These are phyloP conservation scores for Magallana gigas DNA, from an alignment of 1,140 invertebrate species.

Conservation along the genomic window DNA sequence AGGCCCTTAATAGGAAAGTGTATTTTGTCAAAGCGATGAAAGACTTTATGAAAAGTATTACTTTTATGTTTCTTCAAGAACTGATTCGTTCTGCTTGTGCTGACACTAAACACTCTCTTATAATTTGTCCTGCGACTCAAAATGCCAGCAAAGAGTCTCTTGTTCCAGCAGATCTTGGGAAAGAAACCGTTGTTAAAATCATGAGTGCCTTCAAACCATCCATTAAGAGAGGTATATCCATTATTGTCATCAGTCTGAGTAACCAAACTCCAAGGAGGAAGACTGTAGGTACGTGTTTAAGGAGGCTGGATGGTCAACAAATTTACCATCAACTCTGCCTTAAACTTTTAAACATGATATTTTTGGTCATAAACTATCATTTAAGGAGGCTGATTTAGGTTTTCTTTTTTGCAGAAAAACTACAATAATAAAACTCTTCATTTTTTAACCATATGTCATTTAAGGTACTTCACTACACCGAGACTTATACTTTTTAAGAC, in stretches of 20 bases:
- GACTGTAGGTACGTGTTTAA: background rate
- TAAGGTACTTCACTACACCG: too few relatives aligned
- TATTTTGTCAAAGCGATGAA: background rate
- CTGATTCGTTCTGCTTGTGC: background rate
- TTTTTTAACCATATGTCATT: too few relatives aligned
- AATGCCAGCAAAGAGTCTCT: background rate
- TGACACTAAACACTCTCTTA: background rate
- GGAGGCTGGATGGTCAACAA: too few relatives aligned
- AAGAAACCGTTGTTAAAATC: background rate
- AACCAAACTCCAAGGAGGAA: background rate
- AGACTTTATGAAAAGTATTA: background rate
- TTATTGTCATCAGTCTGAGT: background rate
- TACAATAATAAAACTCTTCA: too few relatives aligned
- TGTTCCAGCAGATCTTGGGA: background rate
- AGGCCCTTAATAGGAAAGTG: background rate
- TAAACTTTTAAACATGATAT: too few relatives aligned
- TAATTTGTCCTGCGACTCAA: background rate
- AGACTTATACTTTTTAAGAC: too few relatives aligned
- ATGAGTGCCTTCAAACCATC: conserved; percentile 20
- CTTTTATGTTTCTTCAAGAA: background rate
- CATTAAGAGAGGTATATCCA: background rate
- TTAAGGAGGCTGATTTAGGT: too few relatives aligned
- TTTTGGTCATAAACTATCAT: too few relatives aligned
- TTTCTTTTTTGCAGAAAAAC: too few relatives aligned
- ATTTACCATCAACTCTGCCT: too few relatives aligned